Conservation (phyloP, 2,888 invertebrate genomes). For the Acrobasis repandana region DNA sequence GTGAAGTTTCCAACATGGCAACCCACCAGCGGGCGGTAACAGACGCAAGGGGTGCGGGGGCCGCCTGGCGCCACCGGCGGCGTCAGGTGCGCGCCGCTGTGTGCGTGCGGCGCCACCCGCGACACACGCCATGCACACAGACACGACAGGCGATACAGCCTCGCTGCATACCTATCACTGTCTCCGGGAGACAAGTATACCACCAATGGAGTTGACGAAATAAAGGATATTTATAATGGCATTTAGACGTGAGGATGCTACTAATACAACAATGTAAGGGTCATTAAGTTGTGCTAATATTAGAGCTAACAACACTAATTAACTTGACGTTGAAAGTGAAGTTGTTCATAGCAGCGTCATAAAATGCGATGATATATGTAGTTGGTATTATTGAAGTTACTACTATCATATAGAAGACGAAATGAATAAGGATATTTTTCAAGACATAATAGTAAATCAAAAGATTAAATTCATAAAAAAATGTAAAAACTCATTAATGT, state of each 20-base stretch:
- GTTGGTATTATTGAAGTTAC: not conserved
- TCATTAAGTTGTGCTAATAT: not conserved
- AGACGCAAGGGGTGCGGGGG: conserved; percentile 37
- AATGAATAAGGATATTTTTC: no score
- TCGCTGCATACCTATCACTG: conserved; percentile 20
- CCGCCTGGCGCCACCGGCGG: conserved; percentile 76
- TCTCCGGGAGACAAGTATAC: conserved; percentile 25
- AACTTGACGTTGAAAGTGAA: not conserved
- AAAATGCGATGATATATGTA: not conserved
- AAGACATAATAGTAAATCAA: no score
- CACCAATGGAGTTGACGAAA: conserved; percentile 13
- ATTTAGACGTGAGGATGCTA: not conserved
- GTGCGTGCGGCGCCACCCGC: conserved; percentile 78
- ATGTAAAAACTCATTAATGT: no score
- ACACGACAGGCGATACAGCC: conserved; percentile 26
- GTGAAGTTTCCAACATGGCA: conserved; percentile 40
- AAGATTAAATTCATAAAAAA: no score
- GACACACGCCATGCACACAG: conserved; percentile 37
- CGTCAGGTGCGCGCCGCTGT: conserved; percentile 78
- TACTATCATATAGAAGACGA: not conserved
- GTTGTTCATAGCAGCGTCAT: not conserved
- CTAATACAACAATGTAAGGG: not conserved
- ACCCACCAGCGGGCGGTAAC: conserved; percentile 39
- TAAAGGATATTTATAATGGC: not conserved
- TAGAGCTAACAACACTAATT: not conserved